phyloP scores from a whole-genome alignment of 2,797 vertebrate species.

The Helarctos malayanus region DNA sequence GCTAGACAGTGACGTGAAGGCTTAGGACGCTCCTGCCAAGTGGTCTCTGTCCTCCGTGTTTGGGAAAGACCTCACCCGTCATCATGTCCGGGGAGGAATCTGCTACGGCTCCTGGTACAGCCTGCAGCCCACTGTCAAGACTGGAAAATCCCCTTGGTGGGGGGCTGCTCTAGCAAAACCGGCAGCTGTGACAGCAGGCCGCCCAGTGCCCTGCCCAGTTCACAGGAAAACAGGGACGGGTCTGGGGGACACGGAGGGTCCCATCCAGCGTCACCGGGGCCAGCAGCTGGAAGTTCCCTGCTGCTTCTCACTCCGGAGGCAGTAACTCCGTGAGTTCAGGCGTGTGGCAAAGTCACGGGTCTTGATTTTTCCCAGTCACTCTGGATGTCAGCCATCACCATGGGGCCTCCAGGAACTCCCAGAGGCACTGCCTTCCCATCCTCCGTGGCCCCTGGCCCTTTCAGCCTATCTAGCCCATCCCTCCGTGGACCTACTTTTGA shows the following conservation, averaged over 20 bases:
- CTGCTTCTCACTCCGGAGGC: neutral
- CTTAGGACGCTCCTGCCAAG: too few relatives aligned
- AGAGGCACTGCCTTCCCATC: neutral
- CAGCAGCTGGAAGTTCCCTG: neutral
- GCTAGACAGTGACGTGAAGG: neutral
- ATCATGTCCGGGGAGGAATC: neutral
- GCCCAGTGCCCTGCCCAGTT: too few relatives aligned
- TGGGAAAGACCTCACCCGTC: too few relatives aligned
- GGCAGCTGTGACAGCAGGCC: neutral
- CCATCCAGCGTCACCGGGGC: fast-evolving
- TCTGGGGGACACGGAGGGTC: neutral
- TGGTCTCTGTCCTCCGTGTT: too few relatives aligned
- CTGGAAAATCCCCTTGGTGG: neutral
- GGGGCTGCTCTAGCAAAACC: neutral
- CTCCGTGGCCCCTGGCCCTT: fast-evolving
- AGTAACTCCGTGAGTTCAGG: neutral
- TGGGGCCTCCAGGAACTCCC: neutral
- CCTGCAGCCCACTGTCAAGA: neutral
- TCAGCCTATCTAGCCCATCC: too few relatives aligned
- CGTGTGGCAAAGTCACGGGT: neutral
- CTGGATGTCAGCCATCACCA: neutral
- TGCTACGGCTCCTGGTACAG: neutral
- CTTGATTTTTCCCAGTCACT: neutral
- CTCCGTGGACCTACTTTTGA: too few relatives aligned
- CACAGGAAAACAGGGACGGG: fast-evolving